Conservation (phyloP, 2,888 invertebrate species). For the Phortica okadai region DNA sequence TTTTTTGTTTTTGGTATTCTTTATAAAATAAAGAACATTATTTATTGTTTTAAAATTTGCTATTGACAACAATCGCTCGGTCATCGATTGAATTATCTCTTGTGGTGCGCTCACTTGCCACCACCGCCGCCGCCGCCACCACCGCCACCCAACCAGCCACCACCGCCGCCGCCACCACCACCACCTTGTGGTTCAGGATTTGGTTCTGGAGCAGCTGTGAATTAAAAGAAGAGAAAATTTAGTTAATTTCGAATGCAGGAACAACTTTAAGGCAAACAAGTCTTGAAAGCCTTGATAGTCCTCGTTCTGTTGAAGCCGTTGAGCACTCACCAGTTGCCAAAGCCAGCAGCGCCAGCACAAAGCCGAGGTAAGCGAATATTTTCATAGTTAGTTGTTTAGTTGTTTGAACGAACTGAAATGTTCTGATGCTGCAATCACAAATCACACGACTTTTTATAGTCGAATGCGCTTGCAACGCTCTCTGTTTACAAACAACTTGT, state of each 20-base stretch:
- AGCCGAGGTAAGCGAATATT: conserved; percentile 41
- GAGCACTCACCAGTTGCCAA: conserved; percentile 42
- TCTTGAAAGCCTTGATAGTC: no score
- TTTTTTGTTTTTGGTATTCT: neutral
- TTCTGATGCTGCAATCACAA: conserved; percentile 1
- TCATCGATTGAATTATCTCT: neutral
- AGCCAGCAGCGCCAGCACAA: conserved; percentile 42
- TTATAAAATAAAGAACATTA: neutral
- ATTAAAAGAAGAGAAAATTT: neutral
- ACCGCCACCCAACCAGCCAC: neutral
- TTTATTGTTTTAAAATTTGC: neutral
- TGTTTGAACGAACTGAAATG: neutral
- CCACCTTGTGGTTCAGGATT: conserved; percentile 29
- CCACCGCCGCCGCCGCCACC: conserved; percentile 4
- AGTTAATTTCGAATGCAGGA: neutral
- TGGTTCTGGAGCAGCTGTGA: conserved; percentile 28
- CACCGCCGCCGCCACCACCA: conserved; percentile 21
- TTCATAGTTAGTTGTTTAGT: conserved; percentile 42
- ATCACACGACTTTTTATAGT: conserved; percentile 9
- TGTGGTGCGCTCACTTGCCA: conserved; percentile 7
- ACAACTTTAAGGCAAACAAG: no score
- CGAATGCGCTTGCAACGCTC: neutral
- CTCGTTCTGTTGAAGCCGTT: no score
- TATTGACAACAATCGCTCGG: neutral
- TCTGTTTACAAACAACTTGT: no score